These are phyloP conservation scores for Lissonota sp. DNA, from an alignment of 2,888 invertebrate species.

Conservation along the genomic window DNA sequence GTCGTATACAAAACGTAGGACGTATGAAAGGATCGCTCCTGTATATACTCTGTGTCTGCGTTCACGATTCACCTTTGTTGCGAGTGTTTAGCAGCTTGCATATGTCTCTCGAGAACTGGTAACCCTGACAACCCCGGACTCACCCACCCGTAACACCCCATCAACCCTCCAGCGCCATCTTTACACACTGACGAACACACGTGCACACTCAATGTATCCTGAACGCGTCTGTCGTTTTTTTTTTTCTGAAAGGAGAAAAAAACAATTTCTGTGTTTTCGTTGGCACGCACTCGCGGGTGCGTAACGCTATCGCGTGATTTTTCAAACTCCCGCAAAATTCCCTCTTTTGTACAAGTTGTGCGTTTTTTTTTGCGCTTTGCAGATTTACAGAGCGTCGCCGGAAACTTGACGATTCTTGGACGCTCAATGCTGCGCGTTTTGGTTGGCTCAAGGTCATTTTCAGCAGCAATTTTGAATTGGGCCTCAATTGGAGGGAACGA, in stretches of 20 bases:
- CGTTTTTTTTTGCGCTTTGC: neutral
- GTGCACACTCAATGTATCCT: constrained; percentile 3
- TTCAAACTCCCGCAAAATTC: constrained; percentile 13
- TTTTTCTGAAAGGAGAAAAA: constrained; percentile 13
- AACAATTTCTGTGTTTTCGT: constrained; percentile 42
- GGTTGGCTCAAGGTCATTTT: no score
- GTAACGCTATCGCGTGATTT: constrained; percentile 62
- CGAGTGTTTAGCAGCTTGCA: constrained; percentile 64
- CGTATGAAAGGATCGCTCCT: constrained; percentile 25
- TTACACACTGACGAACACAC: constrained; percentile 10
- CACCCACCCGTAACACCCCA: constrained; percentile 78
- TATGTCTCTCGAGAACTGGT: constrained; percentile 82
- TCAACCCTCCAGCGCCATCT: constrained; percentile 59
- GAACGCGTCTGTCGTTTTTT: neutral
- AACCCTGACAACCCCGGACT: constrained; percentile 83
- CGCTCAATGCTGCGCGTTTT: no score
- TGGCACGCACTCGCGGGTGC: constrained; percentile 58
- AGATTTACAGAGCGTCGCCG: neutral
- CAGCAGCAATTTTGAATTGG: no score
- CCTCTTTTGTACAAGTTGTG: constrained; percentile 4
- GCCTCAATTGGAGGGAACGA: no score
- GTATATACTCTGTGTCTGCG: constrained; percentile 19
- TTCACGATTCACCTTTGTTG: constrained; percentile 8
- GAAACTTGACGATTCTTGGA: neutral
- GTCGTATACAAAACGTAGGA: constrained; percentile 11